phyloP scores from a whole-genome alignment of 2,888 invertebrate species.

The Pollenia angustigena region DNA sequence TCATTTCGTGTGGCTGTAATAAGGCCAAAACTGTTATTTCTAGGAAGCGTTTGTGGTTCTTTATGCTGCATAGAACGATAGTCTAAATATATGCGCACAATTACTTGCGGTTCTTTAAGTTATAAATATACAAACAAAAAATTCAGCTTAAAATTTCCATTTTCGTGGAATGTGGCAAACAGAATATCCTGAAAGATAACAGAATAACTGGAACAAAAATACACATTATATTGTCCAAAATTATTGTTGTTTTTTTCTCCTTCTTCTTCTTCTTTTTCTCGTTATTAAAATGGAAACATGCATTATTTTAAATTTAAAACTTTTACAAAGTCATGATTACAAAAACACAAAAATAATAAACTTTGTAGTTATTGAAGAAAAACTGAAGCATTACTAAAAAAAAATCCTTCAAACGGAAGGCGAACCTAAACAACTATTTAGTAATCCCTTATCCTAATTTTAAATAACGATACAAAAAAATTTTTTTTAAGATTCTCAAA shows the following conservation, averaged over 20 bases:
- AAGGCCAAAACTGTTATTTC: no score
- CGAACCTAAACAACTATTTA: background rate
- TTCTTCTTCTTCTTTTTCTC: background rate
- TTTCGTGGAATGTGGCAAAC: conserved; percentile 3
- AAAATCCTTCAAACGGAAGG: conserved; percentile 5
- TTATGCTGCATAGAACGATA: no score
- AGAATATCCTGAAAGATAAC: background rate
- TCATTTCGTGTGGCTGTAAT: no score
- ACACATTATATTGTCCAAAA: background rate
- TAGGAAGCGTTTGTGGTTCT: no score
- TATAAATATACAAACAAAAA: no score
- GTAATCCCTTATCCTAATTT: background rate
- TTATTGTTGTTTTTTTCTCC: background rate
- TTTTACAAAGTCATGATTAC: background rate
- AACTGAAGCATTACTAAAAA: background rate
- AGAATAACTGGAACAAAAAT: background rate
- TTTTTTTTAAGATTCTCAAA: background rate
- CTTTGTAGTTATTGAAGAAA: background rate
- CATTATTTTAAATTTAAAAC: conserved; percentile 7
- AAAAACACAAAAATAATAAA: background rate
- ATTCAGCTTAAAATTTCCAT: background rate
- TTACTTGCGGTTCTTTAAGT: no score
- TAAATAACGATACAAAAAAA: background rate
- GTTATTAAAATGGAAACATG: conserved; percentile 16
- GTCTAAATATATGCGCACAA: no score